Conservation (phyloP, 92 coral and sea anemone genomes). For the Porites evermanni region DNA sequence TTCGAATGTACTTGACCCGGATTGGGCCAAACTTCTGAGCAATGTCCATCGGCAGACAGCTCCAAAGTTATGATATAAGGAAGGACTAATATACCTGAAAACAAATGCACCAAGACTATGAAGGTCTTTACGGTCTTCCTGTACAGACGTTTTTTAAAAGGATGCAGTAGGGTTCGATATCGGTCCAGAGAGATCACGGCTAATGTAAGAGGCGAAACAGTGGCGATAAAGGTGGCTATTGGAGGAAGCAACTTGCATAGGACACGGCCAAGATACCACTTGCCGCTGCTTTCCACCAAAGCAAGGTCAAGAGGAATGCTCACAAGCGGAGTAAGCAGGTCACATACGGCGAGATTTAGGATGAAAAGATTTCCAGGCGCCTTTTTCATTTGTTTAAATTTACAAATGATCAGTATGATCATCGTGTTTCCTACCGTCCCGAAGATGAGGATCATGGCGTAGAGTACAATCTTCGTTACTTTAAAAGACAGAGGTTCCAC, state of each 20-base stretch:
- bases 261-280: constrained; percentile 52
- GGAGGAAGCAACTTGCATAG: constrained; percentile 59
- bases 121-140: constrained; percentile 32
- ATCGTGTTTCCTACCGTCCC: constrained; percentile 63
- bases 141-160: constrained; percentile 65
- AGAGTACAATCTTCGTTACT: constrained; percentile 34
- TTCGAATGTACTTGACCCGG: constrained; percentile 41
- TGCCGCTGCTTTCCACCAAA: constrained; percentile 33
- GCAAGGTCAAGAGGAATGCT: constrained; percentile 71
- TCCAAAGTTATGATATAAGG: constrained; percentile 47
- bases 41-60: constrained; percentile 37
- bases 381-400: constrained; percentile 36
- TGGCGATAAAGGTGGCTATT: constrained; percentile 54
- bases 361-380: constrained; percentile 60
- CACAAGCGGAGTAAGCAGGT: constrained; percentile 68
- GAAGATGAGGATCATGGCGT: constrained; percentile 36
- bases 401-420: constrained; percentile 51
- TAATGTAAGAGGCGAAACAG: constrained; percentile 62
- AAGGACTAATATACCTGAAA: constrained; percentile 41
- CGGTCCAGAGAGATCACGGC: constrained; percentile 78
- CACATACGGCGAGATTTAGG: constrained; percentile 76
- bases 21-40: constrained; percentile 76
- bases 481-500: constrained; percentile 30
- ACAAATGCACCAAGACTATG: constrained; percentile 39
- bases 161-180: constrained; percentile 68